phyloP scores from a whole-genome alignment of 2,113 vertebrate species.

The Turnix velox region DNA sequence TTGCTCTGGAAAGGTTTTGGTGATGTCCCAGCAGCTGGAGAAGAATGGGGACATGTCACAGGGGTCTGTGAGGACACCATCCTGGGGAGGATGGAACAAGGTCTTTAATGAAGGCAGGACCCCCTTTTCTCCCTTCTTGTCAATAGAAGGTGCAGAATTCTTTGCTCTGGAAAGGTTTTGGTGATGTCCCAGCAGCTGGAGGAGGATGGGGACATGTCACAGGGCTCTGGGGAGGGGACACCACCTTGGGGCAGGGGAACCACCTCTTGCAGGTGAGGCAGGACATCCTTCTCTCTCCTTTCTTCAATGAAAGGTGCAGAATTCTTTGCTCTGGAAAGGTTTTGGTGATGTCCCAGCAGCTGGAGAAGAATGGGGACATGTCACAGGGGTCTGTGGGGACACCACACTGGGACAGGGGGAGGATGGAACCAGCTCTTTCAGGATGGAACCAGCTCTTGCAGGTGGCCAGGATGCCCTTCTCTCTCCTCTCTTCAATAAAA shows the following conservation, averaged over 20 bases:
- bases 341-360: fast-evolving
- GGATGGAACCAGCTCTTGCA: not conserved
- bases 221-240: fast-evolving
- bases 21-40: not conserved
- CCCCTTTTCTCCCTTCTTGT: not conserved
- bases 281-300: not conserved
- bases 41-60: not conserved
- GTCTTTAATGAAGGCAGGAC: too few species aligned
- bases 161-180: not conserved
- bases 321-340: not conserved
- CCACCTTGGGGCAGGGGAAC: not conserved
- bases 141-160: not conserved
- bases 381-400: fast-evolving
- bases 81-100: too few species aligned
- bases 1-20: not conserved
- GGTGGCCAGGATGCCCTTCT: fast-evolving
- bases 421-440: too few species aligned
- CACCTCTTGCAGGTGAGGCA: too few species aligned
- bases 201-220: not conserved
- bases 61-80: not conserved
- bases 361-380: not conserved
- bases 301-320: not conserved
- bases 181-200: not conserved
- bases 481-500: not conserved
- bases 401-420: not conserved